phyloP scores from a whole-genome alignment of 2,113 vertebrate species.

The Phyllostomus discolor region DNA sequence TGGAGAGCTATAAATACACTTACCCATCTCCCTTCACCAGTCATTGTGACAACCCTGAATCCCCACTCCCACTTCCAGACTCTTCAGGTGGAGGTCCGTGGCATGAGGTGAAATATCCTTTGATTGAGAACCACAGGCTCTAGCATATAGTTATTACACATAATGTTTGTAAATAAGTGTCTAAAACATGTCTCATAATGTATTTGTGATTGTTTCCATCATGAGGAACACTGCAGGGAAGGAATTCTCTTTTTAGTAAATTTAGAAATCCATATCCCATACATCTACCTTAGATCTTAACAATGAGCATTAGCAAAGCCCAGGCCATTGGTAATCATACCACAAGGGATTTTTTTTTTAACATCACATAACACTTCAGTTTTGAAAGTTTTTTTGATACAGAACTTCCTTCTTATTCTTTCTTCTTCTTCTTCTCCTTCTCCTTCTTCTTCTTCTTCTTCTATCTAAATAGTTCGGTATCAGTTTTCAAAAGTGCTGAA shows the following conservation, averaged over 20 bases:
- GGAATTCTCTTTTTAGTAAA: not conserved
- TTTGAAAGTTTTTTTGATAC: not conserved
- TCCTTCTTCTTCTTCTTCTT: not conserved
- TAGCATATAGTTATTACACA: not conserved
- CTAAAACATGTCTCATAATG: not conserved
- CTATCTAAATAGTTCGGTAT: not conserved
- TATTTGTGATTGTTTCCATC: not conserved
- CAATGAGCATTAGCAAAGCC: not conserved
- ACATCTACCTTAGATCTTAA: not conserved
- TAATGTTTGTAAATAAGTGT: not conserved
- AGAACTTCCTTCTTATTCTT: not conserved
- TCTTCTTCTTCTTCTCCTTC: too few relatives aligned
- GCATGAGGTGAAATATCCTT: not conserved
- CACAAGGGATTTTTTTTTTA: not conserved
- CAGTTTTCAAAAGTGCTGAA: not conserved
- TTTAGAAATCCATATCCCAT: not conserved
- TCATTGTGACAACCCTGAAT: too few relatives aligned
- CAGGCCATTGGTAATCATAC: not conserved
- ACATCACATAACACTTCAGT: not conserved
- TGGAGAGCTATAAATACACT: not conserved
- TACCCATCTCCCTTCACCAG: not conserved
- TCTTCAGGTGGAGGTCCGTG: fast-evolving
- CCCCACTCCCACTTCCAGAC: not conserved
- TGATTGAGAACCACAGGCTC: not conserved
- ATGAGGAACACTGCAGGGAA: not conserved